These are phyloP conservation scores for Melinopterus prodromus DNA, from an alignment of 2,888 invertebrate genomes.

Conservation along the genomic window DNA sequence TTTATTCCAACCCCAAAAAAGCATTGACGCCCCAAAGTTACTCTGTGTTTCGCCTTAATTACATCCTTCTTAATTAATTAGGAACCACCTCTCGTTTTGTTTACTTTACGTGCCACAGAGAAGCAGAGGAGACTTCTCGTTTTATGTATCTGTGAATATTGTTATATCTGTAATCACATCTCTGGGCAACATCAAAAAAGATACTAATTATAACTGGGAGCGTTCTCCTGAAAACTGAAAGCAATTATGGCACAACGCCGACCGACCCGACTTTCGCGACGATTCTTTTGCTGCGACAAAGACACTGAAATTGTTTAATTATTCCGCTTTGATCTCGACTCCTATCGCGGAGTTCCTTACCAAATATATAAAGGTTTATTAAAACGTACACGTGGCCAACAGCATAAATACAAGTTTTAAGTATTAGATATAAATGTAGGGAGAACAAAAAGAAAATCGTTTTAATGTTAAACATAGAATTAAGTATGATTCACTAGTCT, in stretches of 20 bases:
- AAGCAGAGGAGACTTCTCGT: background rate
- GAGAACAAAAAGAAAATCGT: too few relatives aligned
- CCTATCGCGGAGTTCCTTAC: background rate
- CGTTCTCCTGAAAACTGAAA: constrained; percentile 15
- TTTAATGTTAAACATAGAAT: too few relatives aligned
- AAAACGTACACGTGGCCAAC: background rate
- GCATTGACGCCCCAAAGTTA: background rate
- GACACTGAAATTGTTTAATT: background rate
- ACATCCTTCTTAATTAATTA: constrained; percentile 35
- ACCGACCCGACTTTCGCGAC: background rate
- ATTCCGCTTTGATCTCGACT: background rate
- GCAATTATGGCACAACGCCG: background rate
- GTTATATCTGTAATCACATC: constrained; percentile 36
- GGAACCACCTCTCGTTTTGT: background rate
- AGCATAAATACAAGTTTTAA: too few relatives aligned
- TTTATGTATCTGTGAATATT: constrained; percentile 31
- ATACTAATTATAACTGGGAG: constrained; percentile 38
- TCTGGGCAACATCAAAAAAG: constrained; percentile 32
- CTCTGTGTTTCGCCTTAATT: constrained; percentile 28
- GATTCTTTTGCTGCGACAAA: background rate
- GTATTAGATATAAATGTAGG: too few relatives aligned
- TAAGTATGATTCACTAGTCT: too few relatives aligned
- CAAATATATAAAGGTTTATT: background rate
- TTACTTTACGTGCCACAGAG: background rate
- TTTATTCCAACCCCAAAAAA: background rate